Conservation (phyloP, 1,140 invertebrate genomes). For the Trachymyrmex septentrionalis region DNA sequence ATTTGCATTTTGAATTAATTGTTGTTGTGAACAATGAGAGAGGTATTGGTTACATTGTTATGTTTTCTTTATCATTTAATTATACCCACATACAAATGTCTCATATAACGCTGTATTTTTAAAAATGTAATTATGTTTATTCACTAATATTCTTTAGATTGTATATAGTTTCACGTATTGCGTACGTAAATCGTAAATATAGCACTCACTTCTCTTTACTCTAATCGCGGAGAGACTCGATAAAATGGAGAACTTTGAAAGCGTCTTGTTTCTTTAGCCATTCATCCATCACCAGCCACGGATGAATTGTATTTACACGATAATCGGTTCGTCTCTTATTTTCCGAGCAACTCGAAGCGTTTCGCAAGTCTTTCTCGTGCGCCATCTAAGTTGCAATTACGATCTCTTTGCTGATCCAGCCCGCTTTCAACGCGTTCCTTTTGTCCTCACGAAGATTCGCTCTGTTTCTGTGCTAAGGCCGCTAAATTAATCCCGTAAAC, state of each 20-base stretch:
- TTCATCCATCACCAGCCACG: neutral
- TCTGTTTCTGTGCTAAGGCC: constrained; percentile 14
- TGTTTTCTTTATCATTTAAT: neutral
- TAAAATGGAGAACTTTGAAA: constrained; percentile 30
- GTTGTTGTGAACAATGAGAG: neutral
- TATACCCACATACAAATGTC: neutral
- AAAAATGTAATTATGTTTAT: neutral
- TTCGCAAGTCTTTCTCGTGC: constrained; percentile 46
- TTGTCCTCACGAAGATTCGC: constrained; percentile 58
- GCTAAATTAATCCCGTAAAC: constrained; percentile 45
- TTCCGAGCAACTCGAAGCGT: neutral
- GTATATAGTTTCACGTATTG: neutral
- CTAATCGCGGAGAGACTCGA: constrained; percentile 37
- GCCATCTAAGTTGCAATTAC: constrained; percentile 80
- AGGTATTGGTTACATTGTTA: constrained; percentile 12
- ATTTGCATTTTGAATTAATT: constrained; percentile 32
- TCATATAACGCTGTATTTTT: neutral
- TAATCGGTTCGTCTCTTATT: constrained; percentile 20
- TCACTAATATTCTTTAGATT: neutral
- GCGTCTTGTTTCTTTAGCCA: neutral
- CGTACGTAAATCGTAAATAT: neutral
- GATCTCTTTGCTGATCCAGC: constrained; percentile 75
- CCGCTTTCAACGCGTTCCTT: constrained; percentile 72
- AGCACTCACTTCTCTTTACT: neutral
- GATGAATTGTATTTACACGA: constrained; percentile 36